A percentile compares a stretch with the other conserved stretches of the same genome.
These are phyloP conservation scores for Florisuga fusca DNA, from an alignment of 2,797 vertebrate genomes.

Conservation along the genomic window DNA sequence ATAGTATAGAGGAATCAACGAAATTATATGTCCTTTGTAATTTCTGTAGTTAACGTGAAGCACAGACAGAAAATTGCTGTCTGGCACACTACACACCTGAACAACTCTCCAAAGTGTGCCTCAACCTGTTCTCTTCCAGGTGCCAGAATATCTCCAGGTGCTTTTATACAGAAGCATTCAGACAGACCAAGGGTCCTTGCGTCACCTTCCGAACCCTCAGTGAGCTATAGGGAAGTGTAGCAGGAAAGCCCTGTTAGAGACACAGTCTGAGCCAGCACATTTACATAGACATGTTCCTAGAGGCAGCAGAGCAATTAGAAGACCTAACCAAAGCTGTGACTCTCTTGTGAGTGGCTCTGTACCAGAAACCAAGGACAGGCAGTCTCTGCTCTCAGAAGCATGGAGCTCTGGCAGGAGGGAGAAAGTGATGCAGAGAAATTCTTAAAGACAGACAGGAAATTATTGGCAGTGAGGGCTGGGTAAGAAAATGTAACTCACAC, in stretches of 20 bases:
- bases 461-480: neutral
- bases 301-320: neutral
- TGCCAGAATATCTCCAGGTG: neutral
- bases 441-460: neutral
- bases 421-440: neutral
- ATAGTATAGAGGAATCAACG: neutral
- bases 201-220: neutral
- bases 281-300: neutral
- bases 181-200: neutral
- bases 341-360: neutral
- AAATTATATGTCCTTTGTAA: neutral
- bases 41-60: neutral
- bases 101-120: neutral
- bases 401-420: neutral
- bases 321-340: neutral
- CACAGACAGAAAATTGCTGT: neutral
- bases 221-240: neutral
- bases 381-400: rapidly evolving
- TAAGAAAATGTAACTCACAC: neutral
- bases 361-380: neutral
- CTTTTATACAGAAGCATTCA: neutral
- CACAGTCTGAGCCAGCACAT: rapidly evolving
- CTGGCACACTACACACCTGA: neutral
- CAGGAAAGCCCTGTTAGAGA: neutral
- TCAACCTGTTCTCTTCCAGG: neutral